Base-by-base conservation (phyloP, 1,140 invertebrate species). In the Goniozus legneri region DNA sequence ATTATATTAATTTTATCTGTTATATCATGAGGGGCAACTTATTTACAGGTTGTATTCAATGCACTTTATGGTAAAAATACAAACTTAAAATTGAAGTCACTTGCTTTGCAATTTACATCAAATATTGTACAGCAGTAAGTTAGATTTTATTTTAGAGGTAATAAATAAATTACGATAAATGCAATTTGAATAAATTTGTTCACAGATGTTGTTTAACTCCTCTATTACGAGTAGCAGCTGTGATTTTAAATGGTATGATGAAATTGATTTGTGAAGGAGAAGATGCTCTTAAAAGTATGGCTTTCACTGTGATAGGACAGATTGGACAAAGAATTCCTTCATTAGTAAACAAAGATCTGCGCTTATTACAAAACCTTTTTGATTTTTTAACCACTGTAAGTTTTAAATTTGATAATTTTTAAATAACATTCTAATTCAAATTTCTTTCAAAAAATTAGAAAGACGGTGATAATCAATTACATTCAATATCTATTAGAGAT, bases 11-110 rank as follows among this genome's bases (percentile, higher is more conserved):
- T 31, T 15, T 31, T 46, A 44, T 24, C 20, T 51, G 30, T 41
- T 24, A 48, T 50, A 40, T 24, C 27, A 2, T 14, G 7, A n/a
- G n/a, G n/a, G n/a, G n/a, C n/a, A n/a, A 20, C 49, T 41, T 30
- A 38, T 30, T 56, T 77, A 31, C 70, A 89, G 83, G 83, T 92
- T 14, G 83, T 94, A 47, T 95, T 93, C 76, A 89, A 93, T 57
- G 88, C 89, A 30, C 72, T 95, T 6, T 93, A 89, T 77, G 91
- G 90, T 37, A 80, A 77, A 8, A 87, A 90, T 62, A 89, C 90
- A 1, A 92, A 92, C 76, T 77, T 84, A 1, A 87, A 90, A 54
- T 80, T 95, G 32, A 90, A 91, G 58, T 82, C 81, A 16, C 76
- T 89, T 62, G 87, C 90, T 19, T 75, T 95, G 2, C 86, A 89